phyloP scores from a whole-genome alignment of 2,888 invertebrate species.

The Eristalinus sepulchralis region DNA sequence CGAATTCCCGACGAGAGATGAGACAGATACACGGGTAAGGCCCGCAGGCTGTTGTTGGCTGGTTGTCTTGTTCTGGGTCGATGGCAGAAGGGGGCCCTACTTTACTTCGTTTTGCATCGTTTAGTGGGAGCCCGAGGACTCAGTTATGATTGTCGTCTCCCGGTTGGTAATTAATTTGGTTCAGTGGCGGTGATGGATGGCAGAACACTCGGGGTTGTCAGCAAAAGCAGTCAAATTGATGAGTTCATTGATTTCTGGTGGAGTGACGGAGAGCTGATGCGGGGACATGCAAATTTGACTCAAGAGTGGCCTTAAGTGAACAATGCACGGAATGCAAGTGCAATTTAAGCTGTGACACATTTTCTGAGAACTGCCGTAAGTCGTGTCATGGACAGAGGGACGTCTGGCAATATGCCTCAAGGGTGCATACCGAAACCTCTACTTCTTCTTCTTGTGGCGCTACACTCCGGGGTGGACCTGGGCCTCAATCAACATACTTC shows the following conservation, averaged over 20 bases:
- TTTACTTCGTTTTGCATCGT: conserved; percentile 48
- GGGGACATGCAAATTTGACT: not conserved
- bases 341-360: too few relatives aligned
- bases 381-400: too few relatives aligned
- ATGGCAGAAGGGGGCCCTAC: conserved; percentile 16
- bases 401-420: too few relatives aligned
- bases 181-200: conserved; percentile 18
- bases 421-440: too few relatives aligned
- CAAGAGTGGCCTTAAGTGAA: not conserved
- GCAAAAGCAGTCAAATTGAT: conserved; percentile 8
- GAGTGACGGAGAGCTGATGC: not conserved
- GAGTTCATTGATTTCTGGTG: conserved; percentile 30
- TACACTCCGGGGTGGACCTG: too few relatives aligned
- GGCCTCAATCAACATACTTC: too few relatives aligned
- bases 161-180: conserved; percentile 41
- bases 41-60: conserved; percentile 7
- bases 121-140: conserved; percentile 30
- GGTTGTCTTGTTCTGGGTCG: not conserved
- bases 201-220: not conserved
- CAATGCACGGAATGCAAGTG: not conserved
- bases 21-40: not conserved
- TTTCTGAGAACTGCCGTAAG: too few relatives aligned
- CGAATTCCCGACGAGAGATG: conserved; percentile 18
- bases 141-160: conserved; percentile 29
- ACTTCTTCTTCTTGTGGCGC: too few relatives aligned